Conservation (phyloP, 2,888 invertebrate species). For the Drosophila diplacantha region DNA sequence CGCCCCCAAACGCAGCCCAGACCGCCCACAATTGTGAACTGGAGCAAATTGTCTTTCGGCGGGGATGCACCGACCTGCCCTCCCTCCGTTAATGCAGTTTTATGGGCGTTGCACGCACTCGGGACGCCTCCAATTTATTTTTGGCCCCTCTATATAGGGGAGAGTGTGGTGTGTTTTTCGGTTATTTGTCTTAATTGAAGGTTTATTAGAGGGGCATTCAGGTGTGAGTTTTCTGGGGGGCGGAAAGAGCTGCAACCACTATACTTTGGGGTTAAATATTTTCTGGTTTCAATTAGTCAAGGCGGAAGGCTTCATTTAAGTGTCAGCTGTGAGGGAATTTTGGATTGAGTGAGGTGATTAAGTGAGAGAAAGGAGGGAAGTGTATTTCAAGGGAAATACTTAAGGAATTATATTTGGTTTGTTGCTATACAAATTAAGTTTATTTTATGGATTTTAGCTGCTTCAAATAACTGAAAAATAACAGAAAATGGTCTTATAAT, state of each 20-base stretch:
- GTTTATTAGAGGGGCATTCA: slow-evolving; percentile 60
- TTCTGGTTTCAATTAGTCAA: slow-evolving; percentile 55
- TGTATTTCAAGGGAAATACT: neutral
- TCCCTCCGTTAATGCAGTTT: slow-evolving; percentile 46
- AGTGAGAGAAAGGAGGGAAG: neutral
- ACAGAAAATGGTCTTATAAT: neutral
- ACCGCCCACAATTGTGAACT: slow-evolving; percentile 54
- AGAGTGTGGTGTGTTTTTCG: slow-evolving; percentile 53
- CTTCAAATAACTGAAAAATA: neutral
- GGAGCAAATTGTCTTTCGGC: slow-evolving; percentile 61
- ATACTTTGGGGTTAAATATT: slow-evolving; percentile 26
- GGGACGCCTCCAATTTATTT: slow-evolving; percentile 42
- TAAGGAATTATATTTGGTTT: neutral
- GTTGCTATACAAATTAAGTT: neutral
- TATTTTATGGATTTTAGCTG: neutral
- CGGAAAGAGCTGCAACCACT: slow-evolving; percentile 16
- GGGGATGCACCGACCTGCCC: slow-evolving; percentile 11
- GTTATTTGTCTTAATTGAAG: slow-evolving; percentile 62
- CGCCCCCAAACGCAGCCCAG: neutral
- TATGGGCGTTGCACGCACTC: slow-evolving; percentile 40
- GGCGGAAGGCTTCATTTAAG: slow-evolving; percentile 46
- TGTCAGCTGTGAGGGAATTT: slow-evolving; percentile 40
- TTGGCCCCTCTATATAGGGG: neutral
- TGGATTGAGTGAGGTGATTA: slow-evolving; percentile 3
- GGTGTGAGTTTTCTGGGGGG: slow-evolving; percentile 3